Evolutionary conservation across 2,113 vertebrate genomes (phyloP).

Genomic region (Circaetus gallicus): DNA sequence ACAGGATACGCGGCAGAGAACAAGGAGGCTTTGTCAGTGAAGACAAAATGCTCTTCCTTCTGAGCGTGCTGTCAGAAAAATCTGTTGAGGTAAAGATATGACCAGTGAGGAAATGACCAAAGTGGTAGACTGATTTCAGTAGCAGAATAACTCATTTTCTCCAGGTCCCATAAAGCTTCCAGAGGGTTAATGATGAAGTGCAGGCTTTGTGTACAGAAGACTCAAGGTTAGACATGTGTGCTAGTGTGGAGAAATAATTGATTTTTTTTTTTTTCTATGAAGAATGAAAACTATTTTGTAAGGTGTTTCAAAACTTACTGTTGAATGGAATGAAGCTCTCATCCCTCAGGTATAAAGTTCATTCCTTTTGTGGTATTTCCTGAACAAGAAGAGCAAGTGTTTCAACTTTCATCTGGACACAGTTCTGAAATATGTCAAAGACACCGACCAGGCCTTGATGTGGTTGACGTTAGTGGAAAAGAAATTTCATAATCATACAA

Average conservation of each 20-base stretch:
- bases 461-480: conserved; percentile 44
- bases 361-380: conserved; percentile 20
- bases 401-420: conserved; percentile 36
- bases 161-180: neutral
- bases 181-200: neutral
- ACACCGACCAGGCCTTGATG: conserved; percentile 17
- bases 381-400: neutral
- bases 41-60: neutral
- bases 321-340: neutral
- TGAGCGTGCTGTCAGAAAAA: neutral
- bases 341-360: neutral
- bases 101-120: neutral
- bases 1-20: neutral
- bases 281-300: neutral
- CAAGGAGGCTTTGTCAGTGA: neutral
- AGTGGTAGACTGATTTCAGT: neutral
- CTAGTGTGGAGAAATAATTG: neutral
- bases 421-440: conserved; percentile 43
- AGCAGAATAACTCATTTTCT: neutral
- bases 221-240: neutral
- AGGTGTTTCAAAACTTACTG: neutral
- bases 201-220: neutral
- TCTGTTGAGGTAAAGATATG: neutral
- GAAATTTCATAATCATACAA: conserved; percentile 27
- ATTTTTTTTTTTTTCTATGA: neutral